Conservation (phyloP, 2,888 invertebrate species). For the Stramonita haemastoma region DNA sequence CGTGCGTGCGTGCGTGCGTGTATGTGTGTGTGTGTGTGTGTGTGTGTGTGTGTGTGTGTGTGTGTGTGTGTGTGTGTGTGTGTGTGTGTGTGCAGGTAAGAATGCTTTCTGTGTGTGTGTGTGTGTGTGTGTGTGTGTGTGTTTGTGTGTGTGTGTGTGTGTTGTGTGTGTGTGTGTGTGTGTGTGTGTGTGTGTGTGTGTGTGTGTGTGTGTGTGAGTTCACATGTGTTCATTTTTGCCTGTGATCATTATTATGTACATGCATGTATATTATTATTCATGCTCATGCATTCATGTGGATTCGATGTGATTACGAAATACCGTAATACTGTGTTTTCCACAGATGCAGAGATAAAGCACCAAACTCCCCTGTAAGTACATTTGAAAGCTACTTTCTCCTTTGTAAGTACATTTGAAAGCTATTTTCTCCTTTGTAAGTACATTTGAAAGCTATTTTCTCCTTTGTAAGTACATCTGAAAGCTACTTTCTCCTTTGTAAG, state of each 20-base stretch:
- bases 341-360: neutral
- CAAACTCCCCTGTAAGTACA: neutral
- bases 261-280: no score
- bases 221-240: no score
- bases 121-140: no score
- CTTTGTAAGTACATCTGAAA: neutral
- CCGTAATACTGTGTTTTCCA: neutral
- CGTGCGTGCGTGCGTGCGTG: neutral
- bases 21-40: slow-evolving; percentile 16
- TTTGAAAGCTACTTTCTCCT: neutral
- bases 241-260: no score
- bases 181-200: no score
- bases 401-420: neutral
- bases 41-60: slow-evolving; percentile 21
- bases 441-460: neutral
- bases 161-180: no score
- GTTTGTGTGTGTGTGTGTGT: no score
- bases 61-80: neutral
- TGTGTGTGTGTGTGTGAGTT: no score
- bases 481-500: no score
- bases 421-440: neutral
- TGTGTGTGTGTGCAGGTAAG: no score
- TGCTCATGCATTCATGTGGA: neutral
- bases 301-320: neutral
- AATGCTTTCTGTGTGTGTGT: no score